These are phyloP conservation scores for Lophotriccus pileatus DNA, from an alignment of 2,797 vertebrate species.

Conservation along the genomic window DNA sequence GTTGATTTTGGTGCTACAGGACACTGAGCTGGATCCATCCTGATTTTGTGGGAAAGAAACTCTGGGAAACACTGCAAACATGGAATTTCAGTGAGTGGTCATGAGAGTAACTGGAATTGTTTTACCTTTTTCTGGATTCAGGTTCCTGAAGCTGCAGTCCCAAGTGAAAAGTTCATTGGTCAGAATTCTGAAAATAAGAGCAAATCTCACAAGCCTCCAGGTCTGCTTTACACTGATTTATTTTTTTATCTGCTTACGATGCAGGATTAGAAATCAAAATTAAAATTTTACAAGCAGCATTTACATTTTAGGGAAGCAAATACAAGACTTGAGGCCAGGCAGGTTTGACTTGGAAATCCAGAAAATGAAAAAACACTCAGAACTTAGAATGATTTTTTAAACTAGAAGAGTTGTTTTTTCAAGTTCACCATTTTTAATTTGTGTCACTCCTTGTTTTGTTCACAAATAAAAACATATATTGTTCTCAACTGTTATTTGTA, in stretches of 20 bases:
- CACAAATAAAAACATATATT: background rate
- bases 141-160: constrained; percentile 73
- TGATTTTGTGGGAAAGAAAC: background rate
- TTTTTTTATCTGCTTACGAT: background rate
- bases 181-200: constrained; percentile 76
- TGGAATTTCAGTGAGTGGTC: background rate
- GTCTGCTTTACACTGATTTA: constrained; percentile 47
- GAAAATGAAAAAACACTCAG: background rate
- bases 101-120: background rate
- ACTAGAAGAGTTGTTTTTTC: background rate
- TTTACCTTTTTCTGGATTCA: constrained; percentile 47
- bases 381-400: background rate
- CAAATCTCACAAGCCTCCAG: constrained; percentile 77
- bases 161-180: constrained; percentile 74
- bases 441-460: background rate
- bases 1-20: background rate
- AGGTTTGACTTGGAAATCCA: background rate
- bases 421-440: background rate
- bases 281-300: fast-evolving
- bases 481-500: background rate
- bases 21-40: background rate
- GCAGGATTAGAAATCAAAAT: background rate
- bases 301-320: background rate
- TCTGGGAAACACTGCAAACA: background rate
- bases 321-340: background rate